Evolutionary conservation across 2,113 vertebrate species (phyloP).

Genomic region (Cololabis saira): DNA sequence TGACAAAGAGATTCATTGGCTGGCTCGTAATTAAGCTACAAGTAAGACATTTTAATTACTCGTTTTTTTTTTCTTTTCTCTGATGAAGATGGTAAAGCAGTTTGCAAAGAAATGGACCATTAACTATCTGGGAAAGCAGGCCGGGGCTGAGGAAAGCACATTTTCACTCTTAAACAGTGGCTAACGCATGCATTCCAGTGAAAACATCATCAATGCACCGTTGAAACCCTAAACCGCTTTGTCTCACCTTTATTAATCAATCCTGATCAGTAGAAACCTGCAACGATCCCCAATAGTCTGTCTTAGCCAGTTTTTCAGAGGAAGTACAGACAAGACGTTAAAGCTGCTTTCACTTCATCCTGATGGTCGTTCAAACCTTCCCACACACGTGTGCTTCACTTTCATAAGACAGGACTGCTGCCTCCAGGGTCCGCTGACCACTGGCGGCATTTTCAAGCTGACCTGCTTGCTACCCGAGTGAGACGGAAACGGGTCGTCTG

Average conservation of each 20-base stretch:
- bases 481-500: too few species aligned
- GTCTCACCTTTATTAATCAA: constrained; percentile 7
- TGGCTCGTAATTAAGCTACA: constrained; percentile 78
- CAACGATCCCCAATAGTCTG: constrained; percentile 7
- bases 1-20: constrained; percentile 75
- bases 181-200: constrained; percentile 14
- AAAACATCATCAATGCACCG: constrained; percentile 7
- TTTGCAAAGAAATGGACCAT: constrained; percentile 53
- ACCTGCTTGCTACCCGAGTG: too few species aligned
- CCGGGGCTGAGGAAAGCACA: constrained; percentile 52
- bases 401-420: too few species aligned
- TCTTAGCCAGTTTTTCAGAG: constrained; percentile 2
- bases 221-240: constrained; percentile 3
- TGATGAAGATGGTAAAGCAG: constrained; percentile 56
- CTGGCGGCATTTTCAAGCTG: too few species aligned
- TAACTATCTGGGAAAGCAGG: constrained; percentile 57
- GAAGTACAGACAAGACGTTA: background rate
- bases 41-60: constrained; percentile 80
- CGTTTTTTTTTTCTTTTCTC: constrained; percentile 55
- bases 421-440: too few species aligned
- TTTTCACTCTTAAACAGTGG: constrained; percentile 33
- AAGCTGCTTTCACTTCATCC: background rate
- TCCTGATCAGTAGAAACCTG: constrained; percentile 26
- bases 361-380: too few species aligned
- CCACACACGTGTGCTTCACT: too few species aligned